phyloP scores from a whole-genome alignment of 1,140 invertebrate species.

The Dreissena polymorpha region DNA sequence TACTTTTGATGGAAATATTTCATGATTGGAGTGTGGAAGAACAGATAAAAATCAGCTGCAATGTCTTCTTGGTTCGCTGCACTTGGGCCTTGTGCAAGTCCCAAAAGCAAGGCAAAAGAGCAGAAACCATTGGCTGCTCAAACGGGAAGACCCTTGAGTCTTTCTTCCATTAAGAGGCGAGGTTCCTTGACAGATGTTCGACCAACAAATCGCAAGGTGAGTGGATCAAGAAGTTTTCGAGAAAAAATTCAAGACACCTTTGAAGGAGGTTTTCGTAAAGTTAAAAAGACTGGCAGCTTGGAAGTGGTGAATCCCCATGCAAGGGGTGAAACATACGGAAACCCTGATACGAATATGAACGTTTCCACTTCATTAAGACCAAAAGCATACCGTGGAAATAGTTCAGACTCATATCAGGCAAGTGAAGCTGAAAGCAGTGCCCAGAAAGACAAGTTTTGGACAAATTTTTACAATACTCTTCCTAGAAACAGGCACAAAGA shows the following conservation, averaged over 20 bases:
- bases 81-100: conserved; percentile 51
- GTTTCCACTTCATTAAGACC: conserved; percentile 46
- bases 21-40: neutral
- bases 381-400: conserved; percentile 34
- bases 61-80: conserved; percentile 54
- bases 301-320: conserved; percentile 31
- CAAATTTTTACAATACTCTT: conserved; percentile 55
- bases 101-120: conserved; percentile 51
- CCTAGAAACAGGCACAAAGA: conserved; percentile 52
- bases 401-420: neutral
- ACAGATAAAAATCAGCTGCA: neutral
- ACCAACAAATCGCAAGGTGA: conserved; percentile 36
- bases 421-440: conserved; percentile 5
- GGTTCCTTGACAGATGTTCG: conserved; percentile 52
- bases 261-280: conserved; percentile 46
- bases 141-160: conserved; percentile 6
- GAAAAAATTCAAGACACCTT: conserved; percentile 55
- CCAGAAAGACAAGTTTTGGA: conserved; percentile 53
- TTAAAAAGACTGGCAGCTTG: conserved; percentile 51
- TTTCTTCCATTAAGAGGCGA: conserved; percentile 43
- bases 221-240: conserved; percentile 46
- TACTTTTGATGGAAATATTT: neutral
- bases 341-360: conserved; percentile 55
- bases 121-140: conserved; percentile 17
- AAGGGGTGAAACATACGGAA: conserved; percentile 37